Conservation (phyloP, 2,113 vertebrate species). For the Gnathonemus longibarbis region DNA sequence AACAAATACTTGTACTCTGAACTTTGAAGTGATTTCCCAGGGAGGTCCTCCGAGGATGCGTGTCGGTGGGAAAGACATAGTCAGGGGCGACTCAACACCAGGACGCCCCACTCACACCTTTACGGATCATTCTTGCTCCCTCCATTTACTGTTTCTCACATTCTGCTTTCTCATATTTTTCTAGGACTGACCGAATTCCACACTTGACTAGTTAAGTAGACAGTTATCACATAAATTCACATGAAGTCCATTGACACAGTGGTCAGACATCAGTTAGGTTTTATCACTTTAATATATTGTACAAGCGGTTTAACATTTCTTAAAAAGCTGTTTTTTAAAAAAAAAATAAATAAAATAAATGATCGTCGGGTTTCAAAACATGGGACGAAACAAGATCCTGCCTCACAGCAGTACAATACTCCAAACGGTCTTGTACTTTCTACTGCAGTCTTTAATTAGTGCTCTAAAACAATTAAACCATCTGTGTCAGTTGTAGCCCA, state of each 20-base stretch:
- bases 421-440: not conserved
- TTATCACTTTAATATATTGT: not conserved
- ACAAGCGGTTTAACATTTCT: not conserved
- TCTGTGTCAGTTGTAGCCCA: conserved; percentile 1
- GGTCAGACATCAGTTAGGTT: not conserved
- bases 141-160: not conserved
- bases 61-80: conserved; percentile 9
- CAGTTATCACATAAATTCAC: not conserved
- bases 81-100: not conserved
- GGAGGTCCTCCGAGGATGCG: conserved; percentile 26
- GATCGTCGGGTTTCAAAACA: not conserved
- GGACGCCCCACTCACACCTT: not conserved
- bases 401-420: not conserved
- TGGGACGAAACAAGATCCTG: not conserved
- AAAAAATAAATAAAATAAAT: no score
- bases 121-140: not conserved
- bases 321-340: not conserved
- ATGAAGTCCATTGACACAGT: not conserved
- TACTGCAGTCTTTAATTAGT: conserved; percentile 10
- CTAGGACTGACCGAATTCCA: not conserved
- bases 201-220: not conserved
- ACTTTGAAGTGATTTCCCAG: conserved; percentile 37
- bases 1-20: conserved; percentile 39
- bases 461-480: conserved; percentile 15
- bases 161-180: not conserved